Evolutionary conservation across 2,113 vertebrate genomes (phyloP).

Genomic region (Chaetodon trifascialis): DNA sequence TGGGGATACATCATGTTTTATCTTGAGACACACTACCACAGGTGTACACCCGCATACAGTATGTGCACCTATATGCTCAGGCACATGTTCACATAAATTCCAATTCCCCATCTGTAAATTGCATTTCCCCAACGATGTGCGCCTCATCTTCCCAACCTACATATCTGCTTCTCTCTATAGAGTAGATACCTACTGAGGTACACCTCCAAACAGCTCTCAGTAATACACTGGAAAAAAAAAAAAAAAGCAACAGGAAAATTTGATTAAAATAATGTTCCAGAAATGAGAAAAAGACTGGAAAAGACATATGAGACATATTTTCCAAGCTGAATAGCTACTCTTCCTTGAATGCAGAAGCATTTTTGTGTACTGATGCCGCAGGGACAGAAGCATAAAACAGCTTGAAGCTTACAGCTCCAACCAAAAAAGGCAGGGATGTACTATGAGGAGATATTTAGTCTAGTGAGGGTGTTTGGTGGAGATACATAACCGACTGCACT

Average conservation of each 20-base stretch:
- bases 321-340: constrained; percentile 8
- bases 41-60: constrained; percentile 10
- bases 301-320: not conserved
- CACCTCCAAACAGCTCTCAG: constrained; percentile 25
- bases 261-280: not conserved
- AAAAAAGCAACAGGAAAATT: not conserved
- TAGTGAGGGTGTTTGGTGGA: constrained; percentile 12
- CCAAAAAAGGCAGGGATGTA: not conserved
- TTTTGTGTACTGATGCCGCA: not conserved
- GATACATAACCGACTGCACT: constrained; percentile 16
- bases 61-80: not conserved
- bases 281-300: not conserved
- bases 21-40: constrained; percentile 46
- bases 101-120: constrained; percentile 55
- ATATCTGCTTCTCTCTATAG: constrained; percentile 10
- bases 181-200: not conserved
- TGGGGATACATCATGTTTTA: constrained; percentile 50
- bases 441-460: constrained; percentile 1
- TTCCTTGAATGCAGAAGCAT: constrained; percentile 5
- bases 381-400: constrained; percentile 15
- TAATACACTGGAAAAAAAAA: not conserved
- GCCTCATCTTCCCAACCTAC: constrained; percentile 23
- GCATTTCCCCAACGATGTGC: constrained; percentile 42
- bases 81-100: constrained; percentile 31
- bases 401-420: constrained; percentile 5